Evolutionary conservation across 2,888 invertebrate genomes (phyloP).

Genomic region (Tetragnatha montana): DNA sequence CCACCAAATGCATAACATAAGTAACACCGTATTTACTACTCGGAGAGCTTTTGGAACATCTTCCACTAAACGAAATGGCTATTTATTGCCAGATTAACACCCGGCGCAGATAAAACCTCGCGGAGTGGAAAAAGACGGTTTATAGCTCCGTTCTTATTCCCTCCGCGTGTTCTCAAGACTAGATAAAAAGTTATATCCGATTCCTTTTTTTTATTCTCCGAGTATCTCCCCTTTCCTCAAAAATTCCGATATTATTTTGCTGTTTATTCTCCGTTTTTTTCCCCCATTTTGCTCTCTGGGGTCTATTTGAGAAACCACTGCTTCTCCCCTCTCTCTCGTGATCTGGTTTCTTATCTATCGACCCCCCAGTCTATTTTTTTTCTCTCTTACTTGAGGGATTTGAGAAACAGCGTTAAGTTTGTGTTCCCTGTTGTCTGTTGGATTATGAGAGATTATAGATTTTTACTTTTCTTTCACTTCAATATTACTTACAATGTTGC

Average conservation of each 20-base stretch:
- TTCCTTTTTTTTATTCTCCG: neutral
- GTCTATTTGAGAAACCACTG: neutral
- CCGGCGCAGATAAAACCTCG: neutral
- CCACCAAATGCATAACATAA: too few relatives aligned
- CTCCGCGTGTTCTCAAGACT: neutral
- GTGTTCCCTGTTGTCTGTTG: too few relatives aligned
- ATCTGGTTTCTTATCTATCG: neutral
- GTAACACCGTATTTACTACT: too few relatives aligned
- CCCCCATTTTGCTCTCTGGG: neutral
- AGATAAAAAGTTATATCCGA: neutral
- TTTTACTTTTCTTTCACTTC: too few relatives aligned
- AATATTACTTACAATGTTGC: too few relatives aligned
- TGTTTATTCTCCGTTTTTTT: neutral
- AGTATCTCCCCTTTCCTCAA: neutral
- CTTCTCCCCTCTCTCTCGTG: neutral
- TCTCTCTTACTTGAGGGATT: neutral
- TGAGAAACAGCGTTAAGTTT: neutral
- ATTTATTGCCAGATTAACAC: neutral
- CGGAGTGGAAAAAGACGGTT: neutral
- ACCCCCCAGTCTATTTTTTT: neutral
- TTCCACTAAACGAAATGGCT: neutral
- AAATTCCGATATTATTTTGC: neutral
- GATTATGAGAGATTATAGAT: too few relatives aligned
- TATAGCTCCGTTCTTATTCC: neutral
- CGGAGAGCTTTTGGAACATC: neutral